Percentiles rank a stretch among this genome's conserved stretches.
These are phyloP conservation scores for Apodemia duryi DNA, from an alignment of 2,888 invertebrate species.

Conservation along the genomic window DNA sequence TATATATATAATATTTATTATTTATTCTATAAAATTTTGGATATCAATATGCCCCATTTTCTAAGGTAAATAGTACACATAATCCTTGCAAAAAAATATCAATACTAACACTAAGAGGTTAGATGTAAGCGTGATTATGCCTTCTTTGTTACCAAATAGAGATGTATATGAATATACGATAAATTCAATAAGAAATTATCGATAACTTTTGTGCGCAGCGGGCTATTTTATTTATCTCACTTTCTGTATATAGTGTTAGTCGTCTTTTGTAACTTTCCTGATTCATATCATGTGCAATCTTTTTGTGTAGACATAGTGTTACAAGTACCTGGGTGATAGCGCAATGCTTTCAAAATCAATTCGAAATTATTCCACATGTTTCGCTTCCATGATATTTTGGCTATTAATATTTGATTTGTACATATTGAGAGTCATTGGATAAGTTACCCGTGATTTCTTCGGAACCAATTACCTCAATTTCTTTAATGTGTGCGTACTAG, in stretches of 20 bases:
- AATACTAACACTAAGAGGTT: conserved; percentile 17
- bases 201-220: conserved; percentile 32
- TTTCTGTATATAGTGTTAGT: conserved; percentile 47
- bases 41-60: conserved; percentile 36
- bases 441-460: conserved; percentile 72
- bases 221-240: conserved; percentile 36
- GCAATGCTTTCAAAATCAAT: conserved; percentile 19
- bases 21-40: neutral
- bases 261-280: conserved; percentile 30
- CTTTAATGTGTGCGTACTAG: conserved; percentile 64
- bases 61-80: conserved; percentile 28
- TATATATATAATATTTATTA: neutral
- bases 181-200: conserved; percentile 38
- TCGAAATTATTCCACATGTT: conserved; percentile 21
- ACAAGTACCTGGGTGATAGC: conserved; percentile 48
- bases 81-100: conserved; percentile 24
- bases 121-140: conserved; percentile 43
- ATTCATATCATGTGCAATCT: conserved; percentile 57
- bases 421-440: conserved; percentile 74
- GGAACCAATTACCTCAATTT: conserved; percentile 78
- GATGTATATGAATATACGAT: conserved; percentile 49
- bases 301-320: conserved; percentile 44
- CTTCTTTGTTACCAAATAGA: conserved; percentile 57
- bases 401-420: conserved; percentile 46
- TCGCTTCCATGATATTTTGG: conserved; percentile 21